A percentile compares a stretch with the other conserved stretches of the same genome.
Evolutionary conservation across 1,140 invertebrate species (phyloP).

Genomic region (Apis laboriosa): DNA sequence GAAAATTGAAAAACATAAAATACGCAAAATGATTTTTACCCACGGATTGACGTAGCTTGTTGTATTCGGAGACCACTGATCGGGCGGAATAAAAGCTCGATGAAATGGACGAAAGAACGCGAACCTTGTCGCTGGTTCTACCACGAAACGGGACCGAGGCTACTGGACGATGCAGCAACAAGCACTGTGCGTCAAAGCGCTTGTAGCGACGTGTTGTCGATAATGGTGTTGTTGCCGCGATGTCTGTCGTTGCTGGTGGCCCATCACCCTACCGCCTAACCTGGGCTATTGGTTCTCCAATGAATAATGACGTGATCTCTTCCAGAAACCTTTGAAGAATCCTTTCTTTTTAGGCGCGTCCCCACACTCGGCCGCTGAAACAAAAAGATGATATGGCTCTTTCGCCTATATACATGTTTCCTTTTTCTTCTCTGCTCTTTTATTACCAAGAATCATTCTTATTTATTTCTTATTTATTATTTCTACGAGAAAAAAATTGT

Average conservation of each 20-base stretch:
- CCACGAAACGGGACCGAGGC: constrained; percentile 6
- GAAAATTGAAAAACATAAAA: background rate
- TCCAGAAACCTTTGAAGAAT: constrained; percentile 92
- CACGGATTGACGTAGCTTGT: constrained; percentile 13
- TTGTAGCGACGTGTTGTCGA: constrained; percentile 59
- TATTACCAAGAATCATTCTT: no score
- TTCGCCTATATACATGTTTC: background rate
- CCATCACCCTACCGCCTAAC: constrained; percentile 79
- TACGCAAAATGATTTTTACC: constrained; percentile 23
- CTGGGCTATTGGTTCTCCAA: constrained; percentile 87
- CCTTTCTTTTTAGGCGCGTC: constrained; percentile 89
- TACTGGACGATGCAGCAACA: constrained; percentile 80
- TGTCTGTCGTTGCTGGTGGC: constrained; percentile 73
- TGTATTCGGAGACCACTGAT: background rate
- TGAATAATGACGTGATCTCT: constrained; percentile 90
- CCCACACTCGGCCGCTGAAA: constrained; percentile 85
- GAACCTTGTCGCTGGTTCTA: background rate
- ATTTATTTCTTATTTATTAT: no score
- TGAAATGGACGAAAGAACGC: constrained; percentile 25
- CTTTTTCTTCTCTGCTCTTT: background rate
- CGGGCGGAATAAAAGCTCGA: constrained; percentile 18
- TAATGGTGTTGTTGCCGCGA: constrained; percentile 64
- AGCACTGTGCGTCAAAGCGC: constrained; percentile 73
- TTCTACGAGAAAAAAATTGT: background rate
- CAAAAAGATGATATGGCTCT: constrained; percentile 37